Evolutionary conservation across 2,113 vertebrate species (phyloP), one percentile per base, ranked within the genome.

Genomic region (Chelonoidis abingdonii): DNA sequence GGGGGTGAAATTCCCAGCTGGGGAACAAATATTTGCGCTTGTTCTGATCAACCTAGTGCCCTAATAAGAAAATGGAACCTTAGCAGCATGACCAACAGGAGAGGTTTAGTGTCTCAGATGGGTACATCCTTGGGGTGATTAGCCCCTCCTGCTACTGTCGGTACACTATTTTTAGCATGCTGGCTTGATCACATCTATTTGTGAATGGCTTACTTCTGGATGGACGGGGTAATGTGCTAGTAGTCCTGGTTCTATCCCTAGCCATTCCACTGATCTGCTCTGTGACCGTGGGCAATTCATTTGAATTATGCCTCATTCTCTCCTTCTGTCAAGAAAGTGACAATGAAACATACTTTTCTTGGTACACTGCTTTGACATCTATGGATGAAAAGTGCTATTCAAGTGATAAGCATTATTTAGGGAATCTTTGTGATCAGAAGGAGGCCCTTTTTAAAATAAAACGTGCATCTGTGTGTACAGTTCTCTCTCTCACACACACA

Each of bases 191-290:
- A 4, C 35, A 91, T 59, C 83, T 57, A 0, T 84, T 78, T 50
- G 69, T 5, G 88, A 86, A 83, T 1, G 19, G 52, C 5, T 91
- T 92, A 3, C 80, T 83, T 72, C 29, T 89, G 79, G 31, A 62
- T 5, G 87, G 80, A 24, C 83, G 86, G 88, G 54, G 52, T 2
- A 24, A 56, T 41, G 10, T 0, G n/a, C n/a, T 22, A 31, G 69
- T 44, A 12, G 10, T 62, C 5, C 0, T 72, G 0, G 12, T 83
- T 78, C 93, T 80, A 1, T 76, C 24, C 24, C n/a, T 44, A 3
- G 3, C 5, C 3, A 3, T 27, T 41, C 72, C 22, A 5, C 5
- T 14, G 0, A 47, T 5, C 56, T 0, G 81, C 84, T 76, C 21
- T 0, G 24, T 38, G 92, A 89, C n/a, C 76, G 59, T 85, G 86